These are phyloP conservation scores for Vanessa cardui DNA, from an alignment of 2,888 invertebrate genomes.

Conservation along the genomic window DNA sequence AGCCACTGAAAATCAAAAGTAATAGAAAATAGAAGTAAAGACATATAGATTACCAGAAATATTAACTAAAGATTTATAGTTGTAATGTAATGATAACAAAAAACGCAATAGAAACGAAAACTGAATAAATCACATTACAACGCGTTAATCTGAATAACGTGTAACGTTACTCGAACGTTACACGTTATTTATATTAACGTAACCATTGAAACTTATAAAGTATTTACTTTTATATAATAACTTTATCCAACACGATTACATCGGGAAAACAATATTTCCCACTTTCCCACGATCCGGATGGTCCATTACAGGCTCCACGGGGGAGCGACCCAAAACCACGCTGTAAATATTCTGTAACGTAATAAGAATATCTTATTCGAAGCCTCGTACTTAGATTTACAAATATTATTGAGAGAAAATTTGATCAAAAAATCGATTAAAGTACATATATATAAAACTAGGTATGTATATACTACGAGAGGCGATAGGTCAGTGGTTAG, in stretches of 20 bases:
- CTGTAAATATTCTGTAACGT: constrained; percentile 24
- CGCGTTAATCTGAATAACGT: no score
- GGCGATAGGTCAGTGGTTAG: no score
- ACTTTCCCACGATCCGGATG: constrained; percentile 27
- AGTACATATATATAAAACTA: no score
- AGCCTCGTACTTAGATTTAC: background rate
- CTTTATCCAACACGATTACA: constrained; percentile 19
- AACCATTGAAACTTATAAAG: constrained; percentile 1
- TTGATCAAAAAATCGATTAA: no score
- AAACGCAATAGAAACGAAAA: no score
- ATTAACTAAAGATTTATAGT: no score
- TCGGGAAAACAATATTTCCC: constrained; percentile 24
- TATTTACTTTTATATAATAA: constrained; percentile 9
- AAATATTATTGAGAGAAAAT: background rate
- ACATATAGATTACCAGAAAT: no score
- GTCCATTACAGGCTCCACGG: constrained; percentile 56
- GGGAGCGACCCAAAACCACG: constrained; percentile 32
- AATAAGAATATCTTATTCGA: constrained; percentile 1
- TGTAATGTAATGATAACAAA: no score
- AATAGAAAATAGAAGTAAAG: no score
- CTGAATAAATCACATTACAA: no score
- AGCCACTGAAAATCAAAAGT: no score
- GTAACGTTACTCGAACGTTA: background rate
- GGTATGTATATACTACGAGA: no score
- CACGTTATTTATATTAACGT: background rate